Conservation (phyloP, 2,113 vertebrate species). For the Antennarius striatus region DNA sequence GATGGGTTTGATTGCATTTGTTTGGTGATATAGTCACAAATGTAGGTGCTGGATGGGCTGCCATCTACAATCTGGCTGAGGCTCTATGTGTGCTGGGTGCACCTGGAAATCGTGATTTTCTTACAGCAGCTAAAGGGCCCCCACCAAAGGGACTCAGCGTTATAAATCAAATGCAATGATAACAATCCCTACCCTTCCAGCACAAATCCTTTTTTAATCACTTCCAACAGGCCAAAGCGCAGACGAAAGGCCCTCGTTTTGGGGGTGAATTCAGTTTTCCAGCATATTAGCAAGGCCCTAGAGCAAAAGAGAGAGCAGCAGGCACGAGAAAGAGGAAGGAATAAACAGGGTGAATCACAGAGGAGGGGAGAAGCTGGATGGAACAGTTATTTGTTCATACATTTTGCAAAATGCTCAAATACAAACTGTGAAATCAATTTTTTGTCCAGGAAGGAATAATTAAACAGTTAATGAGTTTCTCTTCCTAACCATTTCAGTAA, state of each 20-base stretch:
- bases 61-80: slow-evolving; percentile 31
- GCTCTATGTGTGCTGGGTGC: slow-evolving; percentile 37
- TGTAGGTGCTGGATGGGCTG: slow-evolving; percentile 9
- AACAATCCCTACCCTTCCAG: slow-evolving; percentile 68
- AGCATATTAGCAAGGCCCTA: slow-evolving; percentile 62
- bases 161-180: slow-evolving; percentile 78
- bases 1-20: background rate
- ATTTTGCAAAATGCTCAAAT: slow-evolving; percentile 7
- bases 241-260: slow-evolving; percentile 54
- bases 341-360: slow-evolving; percentile 14
- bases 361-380: slow-evolving; percentile 22
- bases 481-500: background rate
- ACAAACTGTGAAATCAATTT: slow-evolving; percentile 4
- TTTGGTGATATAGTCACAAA: background rate
- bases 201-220: slow-evolving; percentile 77
- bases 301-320: slow-evolving; percentile 47
- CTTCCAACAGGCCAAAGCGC: slow-evolving; percentile 67
- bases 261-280: slow-evolving; percentile 58
- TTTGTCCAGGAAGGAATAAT: background rate
- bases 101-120: slow-evolving; percentile 69
- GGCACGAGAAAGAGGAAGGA: slow-evolving; percentile 17
- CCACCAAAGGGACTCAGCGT: slow-evolving; percentile 46
- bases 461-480: background rate
- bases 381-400: slow-evolving; percentile 26
- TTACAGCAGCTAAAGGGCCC: slow-evolving; percentile 42